Conservation (phyloP, 2,113 vertebrate genomes). For the Podilymbus podiceps region DNA sequence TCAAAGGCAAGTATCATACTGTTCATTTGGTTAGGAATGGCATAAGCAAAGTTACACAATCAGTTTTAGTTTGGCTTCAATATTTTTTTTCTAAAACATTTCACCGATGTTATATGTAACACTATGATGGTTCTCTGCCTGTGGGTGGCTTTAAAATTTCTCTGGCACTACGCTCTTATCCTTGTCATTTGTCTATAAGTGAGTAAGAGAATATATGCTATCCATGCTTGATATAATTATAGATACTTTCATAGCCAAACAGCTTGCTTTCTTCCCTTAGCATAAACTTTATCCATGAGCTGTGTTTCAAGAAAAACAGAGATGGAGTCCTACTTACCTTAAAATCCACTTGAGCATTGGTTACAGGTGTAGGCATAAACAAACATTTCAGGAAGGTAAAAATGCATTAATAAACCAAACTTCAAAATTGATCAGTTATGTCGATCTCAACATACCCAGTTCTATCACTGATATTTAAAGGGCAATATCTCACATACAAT, state of each 20-base stretch:
- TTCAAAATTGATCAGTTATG: not conserved
- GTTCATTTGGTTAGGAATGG: not conserved
- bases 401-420: not conserved
- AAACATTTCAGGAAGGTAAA: not conserved
- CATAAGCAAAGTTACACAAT: not conserved
- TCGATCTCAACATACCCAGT: not conserved
- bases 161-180: not conserved
- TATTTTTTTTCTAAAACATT: not conserved
- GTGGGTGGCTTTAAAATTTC: not conserved
- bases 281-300: not conserved
- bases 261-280: not conserved
- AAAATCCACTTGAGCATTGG: not conserved
- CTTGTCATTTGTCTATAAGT: not conserved
- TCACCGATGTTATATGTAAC: not conserved
- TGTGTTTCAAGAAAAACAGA: not conserved
- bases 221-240: not conserved
- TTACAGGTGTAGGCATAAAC: not conserved
- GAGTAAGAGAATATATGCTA: not conserved
- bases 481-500: not conserved
- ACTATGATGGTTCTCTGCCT: not conserved
- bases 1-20: not conserved
- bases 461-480: not conserved
- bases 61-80: not conserved
- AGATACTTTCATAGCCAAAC: not conserved
- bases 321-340: not conserved